Percentiles rank a stretch among this genome's conserved stretches.
These are phyloP conservation scores for Pimpla rufipes DNA, from an alignment of 2,888 invertebrate genomes.

Conservation along the genomic window DNA sequence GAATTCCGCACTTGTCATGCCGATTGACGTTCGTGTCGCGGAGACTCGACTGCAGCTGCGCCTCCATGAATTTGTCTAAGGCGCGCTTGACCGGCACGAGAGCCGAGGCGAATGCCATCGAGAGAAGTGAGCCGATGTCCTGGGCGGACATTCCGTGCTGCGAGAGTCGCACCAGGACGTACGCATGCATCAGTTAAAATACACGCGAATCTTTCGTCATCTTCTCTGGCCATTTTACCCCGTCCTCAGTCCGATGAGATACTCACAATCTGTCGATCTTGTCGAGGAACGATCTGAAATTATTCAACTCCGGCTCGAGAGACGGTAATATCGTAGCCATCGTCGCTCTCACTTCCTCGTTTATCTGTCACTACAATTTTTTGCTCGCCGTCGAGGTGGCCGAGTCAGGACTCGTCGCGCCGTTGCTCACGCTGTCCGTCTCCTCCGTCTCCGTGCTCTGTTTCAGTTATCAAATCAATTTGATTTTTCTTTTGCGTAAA, in stretches of 20 bases:
- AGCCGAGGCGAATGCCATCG: too few relatives aligned
- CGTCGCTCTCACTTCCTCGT: too few relatives aligned
- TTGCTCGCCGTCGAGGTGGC: constrained; percentile 84
- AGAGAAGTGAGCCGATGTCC: constrained; percentile 94
- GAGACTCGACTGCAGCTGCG: too few relatives aligned
- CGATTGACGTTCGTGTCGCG: constrained; percentile 91
- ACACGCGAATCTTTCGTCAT: background rate
- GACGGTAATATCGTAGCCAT: constrained; percentile 95
- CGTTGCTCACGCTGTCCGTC: constrained; percentile 78
- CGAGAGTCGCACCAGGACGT: constrained; percentile 95
- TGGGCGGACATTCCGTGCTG: constrained; percentile 97
- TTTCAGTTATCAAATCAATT: too few relatives aligned
- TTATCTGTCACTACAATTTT: constrained; percentile 95
- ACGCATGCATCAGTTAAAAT: constrained; percentile 95
- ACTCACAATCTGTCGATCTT: constrained; percentile 96
- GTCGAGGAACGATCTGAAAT: constrained; percentile 94
- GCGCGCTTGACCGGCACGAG: too few relatives aligned
- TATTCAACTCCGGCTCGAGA: constrained; percentile 94
- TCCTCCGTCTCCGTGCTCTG: constrained; percentile 77
- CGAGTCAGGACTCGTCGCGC: constrained; percentile 81
- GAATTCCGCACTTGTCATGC: constrained; percentile 94
- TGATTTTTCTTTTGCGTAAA: too few relatives aligned
- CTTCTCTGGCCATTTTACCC: background rate
- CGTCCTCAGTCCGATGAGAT: constrained; percentile 64
- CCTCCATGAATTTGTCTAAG: too few relatives aligned